These are phyloP conservation scores for Lagopus leucura DNA, from an alignment of 2,113 vertebrate genomes.

Conservation along the genomic window DNA sequence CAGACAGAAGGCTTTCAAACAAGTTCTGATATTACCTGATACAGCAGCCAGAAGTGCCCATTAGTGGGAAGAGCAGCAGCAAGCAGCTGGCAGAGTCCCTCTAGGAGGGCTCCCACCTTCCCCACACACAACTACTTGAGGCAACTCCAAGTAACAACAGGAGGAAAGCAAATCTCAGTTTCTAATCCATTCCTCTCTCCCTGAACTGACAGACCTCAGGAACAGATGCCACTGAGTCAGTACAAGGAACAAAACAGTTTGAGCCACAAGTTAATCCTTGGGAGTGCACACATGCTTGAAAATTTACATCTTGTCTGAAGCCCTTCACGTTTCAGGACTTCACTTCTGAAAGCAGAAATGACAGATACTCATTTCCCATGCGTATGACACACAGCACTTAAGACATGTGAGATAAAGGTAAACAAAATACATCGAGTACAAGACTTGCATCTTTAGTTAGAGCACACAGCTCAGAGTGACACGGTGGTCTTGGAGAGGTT, in stretches of 20 bases:
- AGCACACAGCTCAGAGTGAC: fast-evolving
- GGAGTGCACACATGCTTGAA: fast-evolving
- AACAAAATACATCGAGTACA: fast-evolving
- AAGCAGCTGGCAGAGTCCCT: neutral
- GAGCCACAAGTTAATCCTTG: neutral
- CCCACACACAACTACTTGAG: fast-evolving
- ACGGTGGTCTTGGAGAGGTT: fast-evolving
- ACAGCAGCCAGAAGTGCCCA: neutral
- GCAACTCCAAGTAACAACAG: neutral
- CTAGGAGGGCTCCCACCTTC: neutral
- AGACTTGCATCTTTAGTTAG: neutral
- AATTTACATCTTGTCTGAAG: neutral
- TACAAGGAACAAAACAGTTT: neutral
- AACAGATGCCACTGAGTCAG: slow-evolving; percentile 55
- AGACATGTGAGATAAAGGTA: neutral
- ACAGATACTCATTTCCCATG: neutral
- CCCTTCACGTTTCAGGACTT: neutral
- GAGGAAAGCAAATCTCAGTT: neutral
- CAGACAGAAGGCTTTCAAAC: neutral
- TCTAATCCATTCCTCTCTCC: neutral
- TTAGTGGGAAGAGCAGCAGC: neutral
- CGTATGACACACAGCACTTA: neutral
- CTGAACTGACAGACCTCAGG: neutral
- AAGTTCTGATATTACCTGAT: neutral
- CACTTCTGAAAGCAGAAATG: neutral